Conservation (phyloP, 2,797 vertebrate genomes). For the Chaetodon trifasciatus region DNA sequence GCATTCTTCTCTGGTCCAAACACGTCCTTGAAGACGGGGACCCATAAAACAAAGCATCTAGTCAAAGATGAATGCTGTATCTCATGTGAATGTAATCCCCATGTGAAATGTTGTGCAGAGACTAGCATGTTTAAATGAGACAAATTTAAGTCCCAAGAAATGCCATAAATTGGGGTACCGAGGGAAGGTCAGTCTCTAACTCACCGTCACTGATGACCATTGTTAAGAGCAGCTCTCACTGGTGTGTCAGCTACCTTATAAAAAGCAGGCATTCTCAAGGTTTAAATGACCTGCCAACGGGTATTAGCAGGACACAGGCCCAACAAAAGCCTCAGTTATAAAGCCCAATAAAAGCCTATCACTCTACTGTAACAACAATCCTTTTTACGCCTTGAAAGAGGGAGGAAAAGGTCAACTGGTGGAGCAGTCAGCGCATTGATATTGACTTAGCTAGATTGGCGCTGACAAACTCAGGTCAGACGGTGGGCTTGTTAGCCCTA, state of each 20-base stretch:
- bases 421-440: slow-evolving; percentile 82
- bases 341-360: slow-evolving; percentile 86
- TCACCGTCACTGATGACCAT: slow-evolving; percentile 77
- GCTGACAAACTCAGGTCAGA: slow-evolving; percentile 83
- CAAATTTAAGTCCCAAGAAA: slow-evolving; percentile 37
- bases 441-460: slow-evolving; percentile 85
- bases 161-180: slow-evolving; percentile 55
- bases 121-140: slow-evolving; percentile 22
- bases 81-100: not conserved
- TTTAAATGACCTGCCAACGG: slow-evolving; percentile 85
- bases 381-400: slow-evolving; percentile 81
- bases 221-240: slow-evolving; percentile 76
- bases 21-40: slow-evolving; percentile 59
- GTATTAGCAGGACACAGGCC: slow-evolving; percentile 85
- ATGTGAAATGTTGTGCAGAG: not conserved
- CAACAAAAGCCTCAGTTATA: slow-evolving; percentile 85
- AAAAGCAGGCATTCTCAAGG: slow-evolving; percentile 82
- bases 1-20: slow-evolving; percentile 81
- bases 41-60: slow-evolving; percentile 54
- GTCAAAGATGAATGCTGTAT: slow-evolving; percentile 18
- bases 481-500: slow-evolving; percentile 77
- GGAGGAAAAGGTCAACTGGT: slow-evolving; percentile 84
- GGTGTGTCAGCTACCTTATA: slow-evolving; percentile 83
- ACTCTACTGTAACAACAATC: slow-evolving; percentile 87
- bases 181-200: slow-evolving; percentile 79